A percentile compares a stretch with the other conserved stretches of the same genome.
Conservation (phyloP, 1,140 invertebrate genomes). For the Eufriesea mexicana region DNA sequence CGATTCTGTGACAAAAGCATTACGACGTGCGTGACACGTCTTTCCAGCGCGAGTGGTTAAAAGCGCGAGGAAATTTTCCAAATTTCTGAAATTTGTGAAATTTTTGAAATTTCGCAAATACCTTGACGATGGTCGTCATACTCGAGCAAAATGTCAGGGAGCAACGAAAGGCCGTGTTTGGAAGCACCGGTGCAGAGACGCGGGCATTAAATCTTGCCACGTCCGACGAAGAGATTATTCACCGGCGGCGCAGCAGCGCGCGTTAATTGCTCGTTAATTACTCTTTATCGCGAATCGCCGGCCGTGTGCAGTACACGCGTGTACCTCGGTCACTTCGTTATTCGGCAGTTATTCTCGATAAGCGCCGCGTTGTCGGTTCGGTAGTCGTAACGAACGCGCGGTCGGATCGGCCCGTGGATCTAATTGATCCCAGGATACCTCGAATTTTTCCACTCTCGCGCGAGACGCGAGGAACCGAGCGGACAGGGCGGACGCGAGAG, state of each 20-base stretch:
- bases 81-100: no score
- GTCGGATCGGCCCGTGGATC: constrained; percentile 9
- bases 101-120: no score
- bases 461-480: neutral
- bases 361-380: neutral
- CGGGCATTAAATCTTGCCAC: constrained; percentile 4
- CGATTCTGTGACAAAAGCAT: no score
- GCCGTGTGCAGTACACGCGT: constrained; percentile 17
- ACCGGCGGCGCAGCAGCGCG: neutral
- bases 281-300: constrained; percentile 41
- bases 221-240: constrained; percentile 28
- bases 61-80: no score
- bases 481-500: neutral
- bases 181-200: neutral
- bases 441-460: neutral
- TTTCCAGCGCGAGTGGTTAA: no score
- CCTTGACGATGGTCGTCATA: neutral
- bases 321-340: constrained; percentile 29
- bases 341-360: constrained; percentile 50
- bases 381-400: neutral
- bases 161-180: no score
- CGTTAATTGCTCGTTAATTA: constrained; percentile 55
- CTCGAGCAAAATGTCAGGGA: neutral
- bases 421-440: constrained; percentile 39
- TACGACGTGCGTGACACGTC: no score